Evolutionary conservation across 2,797 vertebrate species (phyloP).

Genomic region (Luscinia megarhynchos): DNA sequence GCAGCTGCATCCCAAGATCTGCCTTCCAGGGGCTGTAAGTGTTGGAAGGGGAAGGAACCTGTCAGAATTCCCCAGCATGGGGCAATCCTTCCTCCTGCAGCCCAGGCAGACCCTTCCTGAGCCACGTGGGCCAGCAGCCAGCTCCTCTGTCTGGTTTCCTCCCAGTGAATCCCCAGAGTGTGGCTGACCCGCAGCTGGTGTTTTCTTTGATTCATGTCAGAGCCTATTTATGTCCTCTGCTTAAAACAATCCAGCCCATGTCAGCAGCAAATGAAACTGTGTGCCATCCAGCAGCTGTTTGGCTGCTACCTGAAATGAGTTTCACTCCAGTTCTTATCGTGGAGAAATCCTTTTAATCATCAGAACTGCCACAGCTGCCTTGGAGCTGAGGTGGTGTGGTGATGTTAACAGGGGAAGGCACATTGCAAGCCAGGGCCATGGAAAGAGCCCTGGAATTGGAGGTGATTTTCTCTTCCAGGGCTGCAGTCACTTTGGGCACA

Average conservation of each 20-base stretch:
- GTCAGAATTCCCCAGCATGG: background rate
- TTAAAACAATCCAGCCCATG: slow-evolving; percentile 61
- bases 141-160: background rate
- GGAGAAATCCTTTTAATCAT: slow-evolving; percentile 58
- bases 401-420: background rate
- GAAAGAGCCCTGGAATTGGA: background rate
- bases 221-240: slow-evolving; percentile 50
- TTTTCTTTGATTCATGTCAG: slow-evolving; percentile 68
- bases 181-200: slow-evolving; percentile 53
- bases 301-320: slow-evolving; percentile 66
- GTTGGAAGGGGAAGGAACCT: background rate
- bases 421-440: background rate
- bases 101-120: background rate
- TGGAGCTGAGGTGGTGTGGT: background rate
- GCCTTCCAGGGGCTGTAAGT: fast-evolving
- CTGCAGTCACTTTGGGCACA: background rate
- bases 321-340: slow-evolving; percentile 62
- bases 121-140: background rate
- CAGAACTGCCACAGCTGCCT: background rate
- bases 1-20: background rate
- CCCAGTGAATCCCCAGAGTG: background rate
- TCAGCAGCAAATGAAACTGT: slow-evolving; percentile 64
- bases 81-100: background rate
- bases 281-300: slow-evolving; percentile 62
- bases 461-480: background rate